Evolutionary conservation across 2,113 vertebrate species (phyloP).

Genomic region (Nesospiza acunhae): DNA sequence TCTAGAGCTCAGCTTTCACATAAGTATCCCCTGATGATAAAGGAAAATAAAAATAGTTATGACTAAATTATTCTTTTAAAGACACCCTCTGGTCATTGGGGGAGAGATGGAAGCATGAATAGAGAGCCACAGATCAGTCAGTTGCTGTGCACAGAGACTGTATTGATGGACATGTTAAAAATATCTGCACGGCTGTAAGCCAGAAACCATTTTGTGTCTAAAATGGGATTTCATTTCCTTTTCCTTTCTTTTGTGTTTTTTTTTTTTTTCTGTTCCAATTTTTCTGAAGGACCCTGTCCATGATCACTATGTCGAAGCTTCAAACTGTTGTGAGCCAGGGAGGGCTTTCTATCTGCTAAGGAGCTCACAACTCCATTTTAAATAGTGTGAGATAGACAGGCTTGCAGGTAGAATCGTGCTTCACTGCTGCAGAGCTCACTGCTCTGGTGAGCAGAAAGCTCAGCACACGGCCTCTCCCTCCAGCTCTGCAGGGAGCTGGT

Average conservation of each 20-base stretch:
- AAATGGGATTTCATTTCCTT: slow-evolving; percentile 42
- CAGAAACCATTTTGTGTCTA: slow-evolving; percentile 45
- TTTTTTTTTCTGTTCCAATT: not conserved
- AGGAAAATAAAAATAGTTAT: not conserved
- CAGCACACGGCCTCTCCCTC: not conserved
- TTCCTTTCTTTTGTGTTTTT: not conserved
- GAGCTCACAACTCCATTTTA: not conserved
- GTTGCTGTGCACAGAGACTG: not conserved
- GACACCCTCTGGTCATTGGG: not conserved
- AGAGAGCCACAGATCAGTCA: not conserved
- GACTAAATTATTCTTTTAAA: not conserved
- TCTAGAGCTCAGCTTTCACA: not conserved
- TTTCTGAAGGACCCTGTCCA: not conserved
- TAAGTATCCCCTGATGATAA: not conserved
- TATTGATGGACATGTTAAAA: slow-evolving; percentile 50
- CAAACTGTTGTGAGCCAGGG: not conserved
- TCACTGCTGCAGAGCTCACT: not conserved
- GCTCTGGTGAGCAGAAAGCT: not conserved
- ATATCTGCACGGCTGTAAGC: slow-evolving; percentile 14
- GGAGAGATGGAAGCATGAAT: not conserved
- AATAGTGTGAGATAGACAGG: not conserved
- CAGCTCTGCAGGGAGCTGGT: not conserved
- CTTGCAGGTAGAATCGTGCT: not conserved
- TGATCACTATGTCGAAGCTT: fast-evolving
- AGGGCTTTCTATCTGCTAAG: not conserved